Conservation (phyloP, 2,113 vertebrate genomes). For the Phaetusa simplex region DNA sequence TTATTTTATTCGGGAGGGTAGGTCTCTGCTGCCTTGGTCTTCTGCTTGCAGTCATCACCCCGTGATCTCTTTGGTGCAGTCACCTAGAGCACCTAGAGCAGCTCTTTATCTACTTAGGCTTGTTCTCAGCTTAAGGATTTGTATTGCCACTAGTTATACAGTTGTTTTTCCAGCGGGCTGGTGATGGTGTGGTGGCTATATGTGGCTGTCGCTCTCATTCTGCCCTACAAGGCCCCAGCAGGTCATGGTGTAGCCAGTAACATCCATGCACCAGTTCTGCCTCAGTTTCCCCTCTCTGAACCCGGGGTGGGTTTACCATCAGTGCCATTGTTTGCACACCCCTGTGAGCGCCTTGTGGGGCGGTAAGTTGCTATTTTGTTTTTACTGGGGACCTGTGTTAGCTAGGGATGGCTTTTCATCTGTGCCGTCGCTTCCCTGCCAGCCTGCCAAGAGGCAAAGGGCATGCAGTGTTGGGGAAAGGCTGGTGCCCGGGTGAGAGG, state of each 20-base stretch:
- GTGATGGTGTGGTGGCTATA: not conserved
- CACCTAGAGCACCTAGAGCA: not conserved
- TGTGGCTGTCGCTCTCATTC: not conserved
- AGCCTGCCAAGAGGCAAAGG: not conserved
- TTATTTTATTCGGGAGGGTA: not conserved
- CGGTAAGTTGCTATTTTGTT: not conserved
- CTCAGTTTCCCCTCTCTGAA: slow-evolving; percentile 1
- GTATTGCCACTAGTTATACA: not conserved
- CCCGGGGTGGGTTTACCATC: not conserved
- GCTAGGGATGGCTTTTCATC: not conserved
- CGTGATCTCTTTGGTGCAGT: not conserved
- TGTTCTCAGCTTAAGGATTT: not conserved
- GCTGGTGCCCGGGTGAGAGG: not conserved
- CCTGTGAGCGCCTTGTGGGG: not conserved
- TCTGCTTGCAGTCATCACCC: not conserved
- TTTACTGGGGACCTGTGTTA: not conserved
- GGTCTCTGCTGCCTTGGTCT: not conserved
- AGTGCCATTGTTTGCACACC: not conserved
- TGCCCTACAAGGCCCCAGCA: not conserved
- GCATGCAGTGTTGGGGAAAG: fast-evolving
- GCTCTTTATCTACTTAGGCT: not conserved
- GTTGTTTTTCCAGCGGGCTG: not conserved
- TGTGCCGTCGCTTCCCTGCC: fast-evolving
- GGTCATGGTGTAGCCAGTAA: no score
- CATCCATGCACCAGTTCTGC: not conserved